These are phyloP conservation scores for Chaetogeoica ovagalla DNA, from an alignment of 2,888 invertebrate species.

Conservation along the genomic window DNA sequence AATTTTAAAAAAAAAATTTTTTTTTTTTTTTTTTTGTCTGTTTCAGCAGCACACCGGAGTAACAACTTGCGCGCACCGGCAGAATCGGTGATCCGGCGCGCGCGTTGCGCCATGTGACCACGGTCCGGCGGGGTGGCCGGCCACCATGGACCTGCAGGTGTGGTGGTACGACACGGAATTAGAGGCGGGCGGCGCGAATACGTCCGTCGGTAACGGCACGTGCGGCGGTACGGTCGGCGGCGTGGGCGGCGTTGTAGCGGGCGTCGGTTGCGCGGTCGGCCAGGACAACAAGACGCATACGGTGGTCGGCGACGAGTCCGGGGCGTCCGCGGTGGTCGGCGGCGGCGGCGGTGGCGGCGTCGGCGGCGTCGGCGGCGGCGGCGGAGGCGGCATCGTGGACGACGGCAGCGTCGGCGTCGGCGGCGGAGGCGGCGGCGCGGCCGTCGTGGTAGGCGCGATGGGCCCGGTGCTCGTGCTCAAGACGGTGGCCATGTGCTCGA, in stretches of 20 bases:
- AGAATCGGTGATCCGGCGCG: too few species aligned
- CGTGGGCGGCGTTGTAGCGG: slow-evolving; percentile 1
- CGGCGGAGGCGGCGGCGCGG: neutral
- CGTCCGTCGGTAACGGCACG: slow-evolving; percentile 11
- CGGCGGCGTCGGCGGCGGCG: slow-evolving; percentile 55
- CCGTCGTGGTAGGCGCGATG: slow-evolving; percentile 1
- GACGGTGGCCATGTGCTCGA: slow-evolving; percentile 78
- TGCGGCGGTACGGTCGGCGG: slow-evolving; percentile 15
- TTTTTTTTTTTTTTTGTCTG: too few species aligned
- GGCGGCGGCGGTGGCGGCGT: slow-evolving; percentile 24
- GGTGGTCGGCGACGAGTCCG: slow-evolving; percentile 58
- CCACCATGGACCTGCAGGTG: slow-evolving; percentile 39
- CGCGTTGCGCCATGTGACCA: slow-evolving; percentile 33
- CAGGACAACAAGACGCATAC: slow-evolving; percentile 35
- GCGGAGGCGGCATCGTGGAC: slow-evolving; percentile 57
- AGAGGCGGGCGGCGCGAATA: slow-evolving; percentile 59
- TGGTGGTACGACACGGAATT: slow-evolving; percentile 41
- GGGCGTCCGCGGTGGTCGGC: slow-evolving; percentile 39
- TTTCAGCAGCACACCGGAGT: too few species aligned
- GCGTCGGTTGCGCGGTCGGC: slow-evolving; percentile 33
- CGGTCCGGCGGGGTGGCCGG: slow-evolving; percentile 9
- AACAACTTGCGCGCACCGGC: too few species aligned
- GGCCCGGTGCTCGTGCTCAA: slow-evolving; percentile 69
- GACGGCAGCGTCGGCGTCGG: slow-evolving; percentile 21
- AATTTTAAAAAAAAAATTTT: too few species aligned